Conservation (phyloP, 2,113 vertebrate species). For the Amblyornis subalaris region DNA sequence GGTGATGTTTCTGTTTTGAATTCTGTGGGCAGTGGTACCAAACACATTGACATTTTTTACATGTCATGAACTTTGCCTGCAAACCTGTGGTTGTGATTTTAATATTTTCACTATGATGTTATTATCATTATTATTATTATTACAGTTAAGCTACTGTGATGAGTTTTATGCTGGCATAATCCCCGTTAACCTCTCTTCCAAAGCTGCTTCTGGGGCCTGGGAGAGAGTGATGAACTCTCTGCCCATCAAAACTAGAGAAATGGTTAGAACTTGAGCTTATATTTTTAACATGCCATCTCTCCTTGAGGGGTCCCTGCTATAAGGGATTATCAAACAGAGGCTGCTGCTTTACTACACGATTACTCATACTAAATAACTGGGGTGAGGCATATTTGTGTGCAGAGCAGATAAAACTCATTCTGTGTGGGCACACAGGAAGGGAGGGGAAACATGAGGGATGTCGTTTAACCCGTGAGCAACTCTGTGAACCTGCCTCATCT, state of each 20-base stretch:
- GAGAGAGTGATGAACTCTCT: not conserved
- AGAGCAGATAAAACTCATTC: not conserved
- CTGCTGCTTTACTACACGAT: not conserved
- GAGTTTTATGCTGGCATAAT: not conserved
- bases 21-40: not conserved
- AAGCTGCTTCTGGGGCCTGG: not conserved
- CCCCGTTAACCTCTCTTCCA: not conserved
- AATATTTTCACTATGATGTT: not conserved
- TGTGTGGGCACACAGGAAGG: slow-evolving; percentile 1
- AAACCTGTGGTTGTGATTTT: not conserved
- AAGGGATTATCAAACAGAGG: not conserved
- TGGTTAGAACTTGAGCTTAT: not conserved
- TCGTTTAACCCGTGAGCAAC: not conserved
- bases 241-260: not conserved
- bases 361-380: not conserved
- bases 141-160: not conserved
- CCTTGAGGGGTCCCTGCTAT: not conserved
- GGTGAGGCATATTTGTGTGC: not conserved
- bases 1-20: not conserved
- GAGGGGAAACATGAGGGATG: not conserved
- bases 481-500: not conserved
- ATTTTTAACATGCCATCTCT: not conserved
- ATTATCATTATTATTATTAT: not conserved
- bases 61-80: not conserved
- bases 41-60: not conserved